Conservation (phyloP, 2,797 vertebrate genomes). For the Poecilia wingei region DNA sequence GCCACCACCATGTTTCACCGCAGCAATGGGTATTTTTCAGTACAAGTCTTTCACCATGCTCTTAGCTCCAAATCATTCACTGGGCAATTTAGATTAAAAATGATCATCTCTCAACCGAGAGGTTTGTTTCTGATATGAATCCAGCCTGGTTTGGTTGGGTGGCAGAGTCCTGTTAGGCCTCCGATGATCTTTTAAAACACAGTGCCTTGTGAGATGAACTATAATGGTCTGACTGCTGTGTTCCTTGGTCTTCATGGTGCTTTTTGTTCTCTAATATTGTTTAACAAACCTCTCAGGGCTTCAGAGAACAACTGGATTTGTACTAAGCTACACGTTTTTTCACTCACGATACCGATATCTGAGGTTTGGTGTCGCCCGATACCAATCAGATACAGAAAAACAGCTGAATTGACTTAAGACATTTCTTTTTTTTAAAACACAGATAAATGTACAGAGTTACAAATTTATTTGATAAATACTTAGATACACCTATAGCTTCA, state of each 20-base stretch:
- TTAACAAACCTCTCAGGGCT: neutral
- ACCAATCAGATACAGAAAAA: no score
- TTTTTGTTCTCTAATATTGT: neutral
- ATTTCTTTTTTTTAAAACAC: no score
- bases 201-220: neutral
- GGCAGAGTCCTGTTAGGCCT: neutral
- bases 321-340: neutral
- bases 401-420: no score
- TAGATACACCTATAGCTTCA: no score
- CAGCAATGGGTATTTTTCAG: neutral
- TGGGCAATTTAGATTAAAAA: neutral
- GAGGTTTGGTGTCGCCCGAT: no score
- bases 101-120: neutral
- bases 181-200: neutral
- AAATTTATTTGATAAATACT: no score
- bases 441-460: no score
- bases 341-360: no score
- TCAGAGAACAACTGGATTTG: neutral
- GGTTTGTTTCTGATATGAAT: neutral
- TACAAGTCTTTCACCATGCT: neutral
- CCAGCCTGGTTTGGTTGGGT: neutral
- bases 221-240: neutral
- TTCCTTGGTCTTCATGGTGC: neutral
- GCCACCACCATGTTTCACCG: neutral
- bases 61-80: neutral